These are phyloP conservation scores for Leptoteleia sp. DNA, from an alignment of 1,140 invertebrate species.

Conservation along the genomic window DNA sequence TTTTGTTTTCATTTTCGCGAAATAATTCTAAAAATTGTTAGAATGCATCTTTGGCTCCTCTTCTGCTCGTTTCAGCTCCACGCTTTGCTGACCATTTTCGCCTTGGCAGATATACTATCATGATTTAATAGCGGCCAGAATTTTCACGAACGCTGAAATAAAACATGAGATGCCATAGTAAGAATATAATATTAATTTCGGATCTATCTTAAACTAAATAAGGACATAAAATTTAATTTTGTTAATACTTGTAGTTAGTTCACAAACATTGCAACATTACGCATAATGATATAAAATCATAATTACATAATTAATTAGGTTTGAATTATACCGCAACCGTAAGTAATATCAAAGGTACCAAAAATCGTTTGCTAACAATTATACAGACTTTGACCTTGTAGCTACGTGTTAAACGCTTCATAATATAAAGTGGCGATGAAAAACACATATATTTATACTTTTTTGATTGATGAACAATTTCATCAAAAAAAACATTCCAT, in stretches of 20 bases:
- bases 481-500: constrained; percentile 25
- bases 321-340: too few species aligned
- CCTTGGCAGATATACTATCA: too few species aligned
- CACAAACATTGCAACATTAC: not conserved
- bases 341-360: too few species aligned
- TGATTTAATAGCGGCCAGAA: constrained; percentile 76
- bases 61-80: constrained; percentile 50
- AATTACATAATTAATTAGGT: too few species aligned
- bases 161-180: constrained; percentile 53
- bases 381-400: too few species aligned
- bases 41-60: constrained; percentile 81
- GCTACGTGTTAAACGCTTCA: too few species aligned
- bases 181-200: too few species aligned
- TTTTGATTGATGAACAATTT: constrained; percentile 28
- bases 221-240: not conserved
- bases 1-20: constrained; percentile 51
- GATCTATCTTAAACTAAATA: constrained; percentile 1
- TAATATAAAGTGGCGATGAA: too few species aligned
- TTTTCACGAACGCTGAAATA: constrained; percentile 79
- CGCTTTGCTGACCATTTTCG: constrained; percentile 47
- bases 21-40: constrained; percentile 78
- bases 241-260: too few species aligned
- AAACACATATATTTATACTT: constrained; percentile 43
- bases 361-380: too few species aligned
- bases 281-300: too few species aligned